These are phyloP conservation scores for Polypedilum pembai DNA, from an alignment of 1,140 invertebrate species.

Conservation along the genomic window DNA sequence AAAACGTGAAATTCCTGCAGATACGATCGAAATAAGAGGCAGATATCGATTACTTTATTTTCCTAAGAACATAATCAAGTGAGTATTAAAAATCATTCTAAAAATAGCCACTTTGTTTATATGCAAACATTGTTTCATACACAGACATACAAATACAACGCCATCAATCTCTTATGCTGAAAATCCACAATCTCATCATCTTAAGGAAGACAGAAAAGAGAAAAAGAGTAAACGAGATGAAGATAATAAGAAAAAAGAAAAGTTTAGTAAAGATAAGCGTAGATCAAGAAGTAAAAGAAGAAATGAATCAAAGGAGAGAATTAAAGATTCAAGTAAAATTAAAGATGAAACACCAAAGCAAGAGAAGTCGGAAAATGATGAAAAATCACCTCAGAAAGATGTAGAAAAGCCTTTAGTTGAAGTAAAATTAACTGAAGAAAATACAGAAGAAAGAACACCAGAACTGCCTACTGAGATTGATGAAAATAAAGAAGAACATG, in stretches of 20 bases:
- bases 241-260: background rate
- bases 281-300: background rate
- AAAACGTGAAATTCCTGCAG: background rate
- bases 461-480: background rate
- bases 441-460: background rate
- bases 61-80: background rate
- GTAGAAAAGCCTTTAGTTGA: background rate
- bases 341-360: background rate
- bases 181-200: background rate
- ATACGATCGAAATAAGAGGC: background rate
- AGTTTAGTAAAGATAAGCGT: background rate
- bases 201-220: background rate
- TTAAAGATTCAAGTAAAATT: background rate
- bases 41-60: background rate
- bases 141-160: background rate
- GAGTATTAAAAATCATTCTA: background rate
- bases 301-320: background rate
- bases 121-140: background rate
- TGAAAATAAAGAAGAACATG: no score
- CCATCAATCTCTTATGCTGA: slow-evolving; percentile 7
- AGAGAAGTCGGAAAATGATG: background rate
- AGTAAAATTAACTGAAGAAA: background rate
- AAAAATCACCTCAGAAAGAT: background rate
- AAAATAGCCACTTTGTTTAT: background rate
- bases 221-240: background rate